These are phyloP conservation scores for Pitangus sulphuratus DNA, from an alignment of 2,797 vertebrate species.

Conservation along the genomic window DNA sequence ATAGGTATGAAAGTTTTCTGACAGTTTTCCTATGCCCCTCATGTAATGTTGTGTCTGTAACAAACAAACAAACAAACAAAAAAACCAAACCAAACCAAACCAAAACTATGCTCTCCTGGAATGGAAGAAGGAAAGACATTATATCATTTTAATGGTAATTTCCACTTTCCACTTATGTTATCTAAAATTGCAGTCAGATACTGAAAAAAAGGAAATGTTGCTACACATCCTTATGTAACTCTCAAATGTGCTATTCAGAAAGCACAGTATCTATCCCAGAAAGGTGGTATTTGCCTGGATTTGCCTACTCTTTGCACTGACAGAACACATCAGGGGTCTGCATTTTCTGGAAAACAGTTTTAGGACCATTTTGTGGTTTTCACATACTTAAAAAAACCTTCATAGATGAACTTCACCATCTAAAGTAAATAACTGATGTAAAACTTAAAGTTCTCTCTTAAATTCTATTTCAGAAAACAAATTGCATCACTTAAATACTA, in stretches of 20 bases:
- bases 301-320: background rate
- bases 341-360: background rate
- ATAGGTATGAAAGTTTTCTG: background rate
- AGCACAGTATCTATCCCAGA: background rate
- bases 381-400: background rate
- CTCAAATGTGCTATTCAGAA: background rate
- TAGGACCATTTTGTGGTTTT: background rate
- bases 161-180: background rate
- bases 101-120: accelerated
- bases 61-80: background rate
- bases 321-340: background rate
- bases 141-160: background rate
- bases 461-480: background rate
- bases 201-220: background rate
- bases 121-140: background rate
- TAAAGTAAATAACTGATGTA: background rate
- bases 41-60: background rate
- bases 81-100: background rate
- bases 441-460: background rate
- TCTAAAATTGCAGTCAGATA: background rate
- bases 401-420: background rate
- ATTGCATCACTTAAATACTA: background rate
- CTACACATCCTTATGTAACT: background rate
- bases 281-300: background rate
- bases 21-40: accelerated